Percentiles rank a stretch among this genome's conserved stretches.
phyloP scores from a whole-genome alignment of 2,888 invertebrate species.

The Orthosia gracilis region DNA sequence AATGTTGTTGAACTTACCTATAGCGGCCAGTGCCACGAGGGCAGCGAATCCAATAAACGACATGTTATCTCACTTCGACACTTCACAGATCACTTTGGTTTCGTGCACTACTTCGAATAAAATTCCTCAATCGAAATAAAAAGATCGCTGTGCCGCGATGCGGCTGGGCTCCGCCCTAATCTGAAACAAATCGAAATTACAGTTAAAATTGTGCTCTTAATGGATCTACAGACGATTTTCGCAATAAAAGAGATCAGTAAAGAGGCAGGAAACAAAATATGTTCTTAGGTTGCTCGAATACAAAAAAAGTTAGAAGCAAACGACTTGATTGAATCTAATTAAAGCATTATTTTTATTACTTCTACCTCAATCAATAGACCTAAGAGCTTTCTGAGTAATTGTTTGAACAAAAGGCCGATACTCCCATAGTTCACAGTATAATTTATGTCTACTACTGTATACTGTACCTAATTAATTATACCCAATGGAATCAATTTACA shows the following conservation, averaged over 20 bases:
- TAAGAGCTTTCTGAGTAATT: conserved; percentile 25
- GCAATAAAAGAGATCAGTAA: neutral
- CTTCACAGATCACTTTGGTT: conserved; percentile 85
- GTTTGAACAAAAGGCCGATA: conserved; percentile 23
- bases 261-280: conserved; percentile 7
- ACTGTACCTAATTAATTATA: conserved; percentile 23
- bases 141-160: conserved; percentile 82
- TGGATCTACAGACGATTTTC: conserved; percentile 24
- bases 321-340: conserved; percentile 24
- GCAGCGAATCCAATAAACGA: conserved; percentile 81
- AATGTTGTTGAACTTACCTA: conserved; percentile 78
- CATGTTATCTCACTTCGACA: conserved; percentile 83
- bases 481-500: conserved; percentile 19
- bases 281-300: neutral
- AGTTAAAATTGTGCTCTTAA: conserved; percentile 38
- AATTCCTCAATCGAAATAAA: conserved; percentile 70
- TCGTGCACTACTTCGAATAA: conserved; percentile 76
- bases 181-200: conserved; percentile 81
- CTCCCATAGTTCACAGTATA: conserved; percentile 7
- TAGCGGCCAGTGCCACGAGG: conserved; percentile 86
- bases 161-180: conserved; percentile 88
- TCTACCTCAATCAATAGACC: neutral
- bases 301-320: neutral
- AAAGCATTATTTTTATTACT: conserved; percentile 28
- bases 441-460: conserved; percentile 3